Conservation (phyloP, 2,888 invertebrate genomes). For the Eilema sororculum region DNA sequence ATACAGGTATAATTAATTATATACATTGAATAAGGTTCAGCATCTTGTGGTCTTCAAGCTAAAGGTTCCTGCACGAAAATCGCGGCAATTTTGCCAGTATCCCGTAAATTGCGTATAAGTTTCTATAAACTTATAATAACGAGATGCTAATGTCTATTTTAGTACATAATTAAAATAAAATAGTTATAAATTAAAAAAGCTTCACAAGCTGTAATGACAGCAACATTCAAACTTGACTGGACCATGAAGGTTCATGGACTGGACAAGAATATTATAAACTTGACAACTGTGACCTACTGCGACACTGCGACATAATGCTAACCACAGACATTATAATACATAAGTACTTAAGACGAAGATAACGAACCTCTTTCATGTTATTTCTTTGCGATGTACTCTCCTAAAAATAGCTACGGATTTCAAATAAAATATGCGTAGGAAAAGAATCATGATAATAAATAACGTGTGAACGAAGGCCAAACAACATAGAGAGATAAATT, state of each 20-base stretch:
- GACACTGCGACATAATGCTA: neutral
- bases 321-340: neutral
- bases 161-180: neutral
- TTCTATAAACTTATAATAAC: neutral
- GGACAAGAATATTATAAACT: neutral
- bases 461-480: constrained; percentile 59
- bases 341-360: neutral
- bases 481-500: constrained; percentile 56
- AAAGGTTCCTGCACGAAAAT: neutral
- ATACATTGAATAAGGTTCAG: neutral
- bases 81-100: neutral
- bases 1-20: neutral
- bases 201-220: neutral
- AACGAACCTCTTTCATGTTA: constrained; percentile 35
- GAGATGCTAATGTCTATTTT: neutral
- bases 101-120: neutral
- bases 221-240: neutral
- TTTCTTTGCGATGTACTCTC: constrained; percentile 28
- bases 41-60: neutral
- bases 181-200: neutral
- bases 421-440: constrained; percentile 59
- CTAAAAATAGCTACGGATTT: constrained; percentile 53
- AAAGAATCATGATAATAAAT: constrained; percentile 58
- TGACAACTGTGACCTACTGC: constrained; percentile 9
- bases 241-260: neutral